These are phyloP conservation scores for Drosophila limbata DNA, from an alignment of 2,888 invertebrate species.

Conservation along the genomic window DNA sequence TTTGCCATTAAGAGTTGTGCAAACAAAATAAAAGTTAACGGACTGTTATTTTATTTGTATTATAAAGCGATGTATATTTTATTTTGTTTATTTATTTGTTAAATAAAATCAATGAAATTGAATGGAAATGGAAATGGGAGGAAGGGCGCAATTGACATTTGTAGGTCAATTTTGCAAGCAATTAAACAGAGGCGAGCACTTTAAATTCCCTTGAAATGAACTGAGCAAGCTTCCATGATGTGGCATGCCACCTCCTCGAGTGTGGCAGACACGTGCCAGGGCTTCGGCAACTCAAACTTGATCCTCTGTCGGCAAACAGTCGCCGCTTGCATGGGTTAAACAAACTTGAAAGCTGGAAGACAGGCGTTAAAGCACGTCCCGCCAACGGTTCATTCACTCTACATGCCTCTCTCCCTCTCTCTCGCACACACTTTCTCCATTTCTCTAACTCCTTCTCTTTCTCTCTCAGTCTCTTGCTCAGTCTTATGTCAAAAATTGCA, in stretches of 20 bases:
- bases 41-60: constrained; percentile 14
- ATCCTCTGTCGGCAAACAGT: constrained; percentile 65
- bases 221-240: neutral
- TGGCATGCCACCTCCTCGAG: constrained; percentile 27
- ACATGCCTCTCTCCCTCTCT: neutral
- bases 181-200: constrained; percentile 57
- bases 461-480: constrained; percentile 10
- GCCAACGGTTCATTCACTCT: constrained; percentile 64
- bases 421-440: neutral
- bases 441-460: too few species aligned
- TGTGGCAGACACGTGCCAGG: constrained; percentile 62
- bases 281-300: constrained; percentile 64
- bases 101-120: constrained; percentile 61
- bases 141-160: constrained; percentile 30
- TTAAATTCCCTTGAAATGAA: constrained; percentile 35
- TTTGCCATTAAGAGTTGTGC: constrained; percentile 23
- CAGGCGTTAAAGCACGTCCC: constrained; percentile 76
- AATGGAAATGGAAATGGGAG: constrained; percentile 13
- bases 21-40: constrained; percentile 22
- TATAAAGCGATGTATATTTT: constrained; percentile 13
- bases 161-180: constrained; percentile 67
- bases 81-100: constrained; percentile 56
- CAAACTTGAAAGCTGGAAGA: constrained; percentile 77
- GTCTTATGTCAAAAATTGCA: constrained; percentile 73
- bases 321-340: constrained; percentile 68